Percentiles rank a stretch among this genome's conserved stretches.
Evolutionary conservation across 64 coral and sea anemone species (phyloP).

Genomic region (Trachythela sp.): DNA sequence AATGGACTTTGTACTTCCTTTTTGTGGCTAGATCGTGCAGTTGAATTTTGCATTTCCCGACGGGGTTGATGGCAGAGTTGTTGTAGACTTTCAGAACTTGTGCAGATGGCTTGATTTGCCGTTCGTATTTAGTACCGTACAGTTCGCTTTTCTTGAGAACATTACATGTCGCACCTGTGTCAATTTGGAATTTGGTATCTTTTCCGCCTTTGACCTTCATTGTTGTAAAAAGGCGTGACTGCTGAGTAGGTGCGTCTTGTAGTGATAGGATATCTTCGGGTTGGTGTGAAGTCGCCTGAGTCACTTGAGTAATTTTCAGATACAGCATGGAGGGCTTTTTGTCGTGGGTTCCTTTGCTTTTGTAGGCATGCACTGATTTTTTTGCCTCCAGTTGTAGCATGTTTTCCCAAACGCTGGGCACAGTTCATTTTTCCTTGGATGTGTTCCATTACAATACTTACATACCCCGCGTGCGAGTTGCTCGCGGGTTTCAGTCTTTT

Average conservation of each 20-base stretch:
- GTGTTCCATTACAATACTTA: background rate
- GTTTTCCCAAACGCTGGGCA: background rate
- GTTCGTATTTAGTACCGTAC: background rate
- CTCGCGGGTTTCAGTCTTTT: background rate
- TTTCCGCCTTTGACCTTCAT: background rate
- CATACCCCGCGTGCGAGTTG: background rate
- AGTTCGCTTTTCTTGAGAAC: background rate
- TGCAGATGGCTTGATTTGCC: background rate
- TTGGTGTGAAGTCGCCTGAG: background rate
- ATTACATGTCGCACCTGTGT: background rate
- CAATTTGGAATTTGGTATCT: constrained; percentile 18
- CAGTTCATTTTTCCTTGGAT: background rate
- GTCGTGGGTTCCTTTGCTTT: background rate
- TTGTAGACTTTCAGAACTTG: background rate
- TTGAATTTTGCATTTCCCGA: background rate
- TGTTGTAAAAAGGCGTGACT: background rate
- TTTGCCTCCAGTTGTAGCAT: background rate
- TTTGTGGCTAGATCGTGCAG: background rate
- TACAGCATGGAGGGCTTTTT: background rate
- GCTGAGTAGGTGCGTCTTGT: background rate
- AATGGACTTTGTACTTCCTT: background rate
- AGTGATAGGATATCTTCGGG: background rate
- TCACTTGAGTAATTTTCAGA: background rate
- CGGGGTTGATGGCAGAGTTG: background rate
- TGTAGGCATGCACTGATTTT: background rate